Conservation (phyloP, 2,888 invertebrate species). For the Orthosia incerta region DNA sequence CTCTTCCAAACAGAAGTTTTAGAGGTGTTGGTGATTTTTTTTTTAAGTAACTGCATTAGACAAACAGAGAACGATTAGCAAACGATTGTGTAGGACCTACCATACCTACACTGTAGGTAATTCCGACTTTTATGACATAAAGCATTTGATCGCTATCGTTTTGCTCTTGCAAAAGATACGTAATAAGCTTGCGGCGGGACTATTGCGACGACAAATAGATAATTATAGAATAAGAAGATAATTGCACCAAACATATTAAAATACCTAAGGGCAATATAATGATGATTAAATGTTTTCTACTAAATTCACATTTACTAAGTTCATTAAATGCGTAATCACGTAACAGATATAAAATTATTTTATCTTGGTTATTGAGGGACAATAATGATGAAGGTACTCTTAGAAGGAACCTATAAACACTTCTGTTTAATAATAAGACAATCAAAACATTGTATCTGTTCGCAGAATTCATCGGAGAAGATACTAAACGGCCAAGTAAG, state of each 20-base stretch:
- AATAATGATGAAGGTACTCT: constrained; percentile 11
- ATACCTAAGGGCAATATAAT: neutral
- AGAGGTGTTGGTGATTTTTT: no score
- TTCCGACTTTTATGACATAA: no score
- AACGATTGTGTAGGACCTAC: no score
- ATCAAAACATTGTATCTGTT: constrained; percentile 42
- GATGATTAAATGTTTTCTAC: neutral
- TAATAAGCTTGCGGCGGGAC: no score
- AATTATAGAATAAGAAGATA: no score
- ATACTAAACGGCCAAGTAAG: constrained; percentile 25
- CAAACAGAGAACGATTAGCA: no score
- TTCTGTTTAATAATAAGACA: constrained; percentile 15
- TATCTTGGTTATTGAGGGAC: neutral
- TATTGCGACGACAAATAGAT: no score
- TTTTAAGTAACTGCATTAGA: no score
- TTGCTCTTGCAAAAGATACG: no score
- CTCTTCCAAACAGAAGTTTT: no score
- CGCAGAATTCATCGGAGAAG: constrained; percentile 26
- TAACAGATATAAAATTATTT: constrained; percentile 47
- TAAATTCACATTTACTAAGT: neutral
- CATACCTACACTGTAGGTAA: no score
- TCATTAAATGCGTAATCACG: constrained; percentile 58
- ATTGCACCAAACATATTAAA: neutral
- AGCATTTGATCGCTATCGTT: no score
- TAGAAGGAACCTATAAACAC: constrained; percentile 19